phyloP scores from a whole-genome alignment of 2,888 invertebrate species.

The Antitype chi region DNA sequence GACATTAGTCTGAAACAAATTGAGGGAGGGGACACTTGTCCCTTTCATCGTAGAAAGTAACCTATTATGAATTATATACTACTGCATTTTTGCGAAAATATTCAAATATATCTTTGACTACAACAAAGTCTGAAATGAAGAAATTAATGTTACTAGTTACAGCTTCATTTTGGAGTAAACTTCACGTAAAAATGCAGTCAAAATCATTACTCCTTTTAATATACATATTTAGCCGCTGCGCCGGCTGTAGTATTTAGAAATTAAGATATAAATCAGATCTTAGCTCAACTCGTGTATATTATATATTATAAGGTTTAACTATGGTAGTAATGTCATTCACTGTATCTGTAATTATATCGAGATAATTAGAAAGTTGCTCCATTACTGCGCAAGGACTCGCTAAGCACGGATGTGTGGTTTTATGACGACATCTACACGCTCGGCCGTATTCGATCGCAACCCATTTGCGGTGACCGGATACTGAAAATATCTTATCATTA shows the following conservation, averaged over 20 bases:
- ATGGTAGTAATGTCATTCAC: neutral
- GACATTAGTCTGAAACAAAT: constrained; percentile 45
- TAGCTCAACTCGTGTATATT: constrained; percentile 51
- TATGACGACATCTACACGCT: neutral
- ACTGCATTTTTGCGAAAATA: constrained; percentile 21
- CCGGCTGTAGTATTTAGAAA: constrained; percentile 8
- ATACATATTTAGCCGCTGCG: constrained; percentile 4
- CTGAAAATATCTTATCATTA: neutral
- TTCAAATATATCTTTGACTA: neutral
- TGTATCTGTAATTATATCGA: constrained; percentile 5
- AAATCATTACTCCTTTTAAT: neutral
- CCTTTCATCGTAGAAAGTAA: neutral
- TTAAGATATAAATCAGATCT: constrained; percentile 29
- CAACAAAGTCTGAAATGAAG: neutral
- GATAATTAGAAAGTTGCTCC: neutral
- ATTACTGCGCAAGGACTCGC: neutral
- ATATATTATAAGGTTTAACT: constrained; percentile 22
- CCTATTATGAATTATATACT: constrained; percentile 4
- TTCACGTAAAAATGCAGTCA: constrained; percentile 12
- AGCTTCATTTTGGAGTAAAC: constrained; percentile 11
- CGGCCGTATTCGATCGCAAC: neutral
- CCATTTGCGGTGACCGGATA: neutral
- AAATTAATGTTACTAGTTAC: constrained; percentile 7
- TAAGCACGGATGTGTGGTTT: neutral
- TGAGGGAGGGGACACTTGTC: constrained; percentile 4